These are phyloP conservation scores for Habrosyne pyritoides DNA, from an alignment of 2,888 invertebrate species.

Conservation along the genomic window DNA sequence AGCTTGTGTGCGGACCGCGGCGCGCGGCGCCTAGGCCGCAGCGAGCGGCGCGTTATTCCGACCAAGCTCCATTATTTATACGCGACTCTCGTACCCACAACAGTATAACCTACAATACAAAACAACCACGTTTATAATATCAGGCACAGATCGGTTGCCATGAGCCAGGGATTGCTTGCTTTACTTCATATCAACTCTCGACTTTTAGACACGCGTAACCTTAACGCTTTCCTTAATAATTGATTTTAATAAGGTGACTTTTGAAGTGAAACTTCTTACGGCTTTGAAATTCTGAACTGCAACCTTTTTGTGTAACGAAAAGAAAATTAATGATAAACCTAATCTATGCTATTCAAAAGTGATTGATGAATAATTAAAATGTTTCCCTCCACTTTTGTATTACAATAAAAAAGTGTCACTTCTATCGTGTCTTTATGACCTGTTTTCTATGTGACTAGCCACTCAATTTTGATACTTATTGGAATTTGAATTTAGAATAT, in stretches of 20 bases:
- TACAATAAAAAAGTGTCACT: no score
- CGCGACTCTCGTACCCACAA: conserved; percentile 51
- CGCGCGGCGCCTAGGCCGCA: conserved; percentile 79
- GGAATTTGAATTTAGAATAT: no score
- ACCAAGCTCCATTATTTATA: conserved; percentile 79
- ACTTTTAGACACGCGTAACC: not conserved
- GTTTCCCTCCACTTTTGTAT: no score
- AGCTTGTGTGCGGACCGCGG: conserved; percentile 45
- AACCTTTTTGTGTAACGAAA: no score
- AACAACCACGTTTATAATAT: conserved; percentile 16
- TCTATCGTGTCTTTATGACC: no score
- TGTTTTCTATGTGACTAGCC: no score
- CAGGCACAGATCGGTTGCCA: conserved; percentile 4
- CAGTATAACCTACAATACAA: conserved; percentile 44
- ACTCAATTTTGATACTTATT: no score
- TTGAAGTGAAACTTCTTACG: no score
- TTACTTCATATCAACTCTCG: not conserved
- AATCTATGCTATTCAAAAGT: no score
- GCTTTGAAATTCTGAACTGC: no score
- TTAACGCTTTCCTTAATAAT: not conserved
- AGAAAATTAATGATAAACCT: no score
- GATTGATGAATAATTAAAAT: no score
- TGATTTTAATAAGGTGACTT: not conserved
- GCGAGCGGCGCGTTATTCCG: conserved; percentile 75
- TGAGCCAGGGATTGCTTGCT: not conserved